Evolutionary conservation across 2,888 invertebrate species (phyloP).

Genomic region (Leucozona laternaria): DNA sequence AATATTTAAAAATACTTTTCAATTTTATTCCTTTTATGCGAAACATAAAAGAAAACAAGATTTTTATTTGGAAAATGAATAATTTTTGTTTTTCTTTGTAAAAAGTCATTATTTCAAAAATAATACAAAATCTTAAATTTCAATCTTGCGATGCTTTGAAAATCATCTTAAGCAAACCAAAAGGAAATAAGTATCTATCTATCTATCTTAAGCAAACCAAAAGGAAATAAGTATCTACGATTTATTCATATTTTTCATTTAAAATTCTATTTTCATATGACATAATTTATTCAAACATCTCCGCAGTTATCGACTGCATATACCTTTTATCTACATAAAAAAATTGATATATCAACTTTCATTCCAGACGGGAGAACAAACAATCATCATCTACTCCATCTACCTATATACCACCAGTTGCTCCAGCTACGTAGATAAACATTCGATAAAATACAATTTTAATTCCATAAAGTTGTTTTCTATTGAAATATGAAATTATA

Average conservation of each 20-base stretch:
- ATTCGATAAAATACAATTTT: not conserved
- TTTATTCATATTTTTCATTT: not conserved
- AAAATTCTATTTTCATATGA: not conserved
- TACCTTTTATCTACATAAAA: no score
- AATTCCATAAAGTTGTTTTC: not conserved
- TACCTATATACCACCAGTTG: conserved; percentile 66
- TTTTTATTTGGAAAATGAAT: not conserved
- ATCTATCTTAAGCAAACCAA: not conserved
- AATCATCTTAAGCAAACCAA: not conserved
- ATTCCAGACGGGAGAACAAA: not conserved
- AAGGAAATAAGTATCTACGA: no score
- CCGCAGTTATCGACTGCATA: not conserved
- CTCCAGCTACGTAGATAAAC: conserved; percentile 35
- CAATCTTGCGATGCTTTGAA: not conserved
- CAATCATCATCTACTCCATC: conserved; percentile 3
- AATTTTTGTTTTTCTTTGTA: not conserved
- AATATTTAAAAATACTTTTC: not conserved
- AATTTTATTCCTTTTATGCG: not conserved
- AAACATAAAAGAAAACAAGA: not conserved
- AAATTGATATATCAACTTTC: not conserved
- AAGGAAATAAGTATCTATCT: no score
- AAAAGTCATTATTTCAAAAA: no score
- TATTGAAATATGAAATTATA: conserved; percentile 1
- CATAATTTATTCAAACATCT: not conserved
- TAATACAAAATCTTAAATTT: not conserved